phyloP scores from a whole-genome alignment of 2,797 vertebrate genomes.

The Molossus alvarezi region DNA sequence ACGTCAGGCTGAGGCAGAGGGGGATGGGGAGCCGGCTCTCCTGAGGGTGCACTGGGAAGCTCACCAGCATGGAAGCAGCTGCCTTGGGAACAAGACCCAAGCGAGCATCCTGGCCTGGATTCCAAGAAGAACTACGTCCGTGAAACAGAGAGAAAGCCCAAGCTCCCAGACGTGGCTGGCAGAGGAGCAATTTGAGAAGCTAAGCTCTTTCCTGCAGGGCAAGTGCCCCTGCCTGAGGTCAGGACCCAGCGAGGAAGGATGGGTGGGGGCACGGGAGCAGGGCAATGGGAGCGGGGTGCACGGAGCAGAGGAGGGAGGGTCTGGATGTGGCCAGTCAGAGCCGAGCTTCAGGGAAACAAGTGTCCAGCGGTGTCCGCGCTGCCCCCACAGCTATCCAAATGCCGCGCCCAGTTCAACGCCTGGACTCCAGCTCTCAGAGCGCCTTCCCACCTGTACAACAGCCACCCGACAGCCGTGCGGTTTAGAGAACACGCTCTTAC shows the following conservation, averaged over 20 bases:
- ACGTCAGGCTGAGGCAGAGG: too few relatives aligned
- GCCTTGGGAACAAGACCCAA: neutral
- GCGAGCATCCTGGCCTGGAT: too few relatives aligned
- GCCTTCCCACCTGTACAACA: neutral
- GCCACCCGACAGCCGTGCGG: neutral
- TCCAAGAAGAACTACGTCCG: accelerated
- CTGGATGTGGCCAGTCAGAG: accelerated
- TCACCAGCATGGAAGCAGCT: neutral
- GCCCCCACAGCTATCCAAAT: neutral
- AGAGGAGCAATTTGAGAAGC: neutral
- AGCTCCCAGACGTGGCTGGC: neutral
- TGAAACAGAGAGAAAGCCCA: neutral
- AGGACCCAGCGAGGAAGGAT: neutral
- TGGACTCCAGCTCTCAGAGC: neutral
- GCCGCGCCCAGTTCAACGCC: accelerated
- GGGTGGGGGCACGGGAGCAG: accelerated
- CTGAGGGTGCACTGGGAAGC: neutral
- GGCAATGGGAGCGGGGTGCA: accelerated
- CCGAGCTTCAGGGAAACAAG: neutral
- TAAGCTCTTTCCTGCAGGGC: neutral
- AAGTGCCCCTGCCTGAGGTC: accelerated
- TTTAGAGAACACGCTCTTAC: neutral
- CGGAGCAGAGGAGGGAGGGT: neutral
- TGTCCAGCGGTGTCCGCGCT: neutral
- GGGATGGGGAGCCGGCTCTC: neutral